Percentiles rank a stretch among this genome's conserved stretches.
These are phyloP conservation scores for Hycleus phaleratus DNA, from an alignment of 1,140 invertebrate genomes.

Conservation along the genomic window DNA sequence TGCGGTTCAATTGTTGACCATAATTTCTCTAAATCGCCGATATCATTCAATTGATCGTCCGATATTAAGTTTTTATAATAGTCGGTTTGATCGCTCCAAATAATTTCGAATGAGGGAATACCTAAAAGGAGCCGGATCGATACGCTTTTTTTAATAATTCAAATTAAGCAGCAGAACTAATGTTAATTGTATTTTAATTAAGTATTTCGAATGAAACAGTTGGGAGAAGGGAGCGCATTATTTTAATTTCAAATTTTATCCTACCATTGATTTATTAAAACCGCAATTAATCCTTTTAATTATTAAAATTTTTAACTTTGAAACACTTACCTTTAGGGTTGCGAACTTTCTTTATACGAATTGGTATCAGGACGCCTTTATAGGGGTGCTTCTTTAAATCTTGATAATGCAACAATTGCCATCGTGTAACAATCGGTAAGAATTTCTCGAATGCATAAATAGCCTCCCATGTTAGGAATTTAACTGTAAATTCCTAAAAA, in stretches of 20 bases:
- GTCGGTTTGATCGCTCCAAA: conserved; percentile 53
- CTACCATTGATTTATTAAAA: too few species aligned
- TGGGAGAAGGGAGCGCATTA: too few species aligned
- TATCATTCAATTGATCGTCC: conserved; percentile 44
- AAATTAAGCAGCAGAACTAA: too few species aligned
- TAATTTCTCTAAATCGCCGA: conserved; percentile 40
- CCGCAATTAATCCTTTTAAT: neutral
- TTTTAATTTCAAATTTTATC: too few species aligned
- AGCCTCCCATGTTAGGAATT: conserved; percentile 63
- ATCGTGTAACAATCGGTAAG: conserved; percentile 65
- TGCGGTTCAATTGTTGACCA: conserved; percentile 63
- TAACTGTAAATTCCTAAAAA: conserved; percentile 56
- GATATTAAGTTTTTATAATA: conserved; percentile 51
- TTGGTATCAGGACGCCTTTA: conserved; percentile 40
- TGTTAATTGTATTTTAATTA: too few species aligned
- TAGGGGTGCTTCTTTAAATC: conserved; percentile 22
- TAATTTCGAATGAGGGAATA: conserved; percentile 60
- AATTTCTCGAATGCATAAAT: conserved; percentile 70
- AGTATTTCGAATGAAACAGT: too few species aligned
- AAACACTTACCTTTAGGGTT: conserved; percentile 45
- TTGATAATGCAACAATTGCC: conserved; percentile 49
- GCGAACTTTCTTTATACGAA: conserved; percentile 52
- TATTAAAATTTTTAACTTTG: neutral
- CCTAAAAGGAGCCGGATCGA: conserved; percentile 34
- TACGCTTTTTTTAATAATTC: neutral